Base-by-base conservation (phyloP, 2,113 vertebrate genomes). In the Cardinalis cardinalis region DNA sequence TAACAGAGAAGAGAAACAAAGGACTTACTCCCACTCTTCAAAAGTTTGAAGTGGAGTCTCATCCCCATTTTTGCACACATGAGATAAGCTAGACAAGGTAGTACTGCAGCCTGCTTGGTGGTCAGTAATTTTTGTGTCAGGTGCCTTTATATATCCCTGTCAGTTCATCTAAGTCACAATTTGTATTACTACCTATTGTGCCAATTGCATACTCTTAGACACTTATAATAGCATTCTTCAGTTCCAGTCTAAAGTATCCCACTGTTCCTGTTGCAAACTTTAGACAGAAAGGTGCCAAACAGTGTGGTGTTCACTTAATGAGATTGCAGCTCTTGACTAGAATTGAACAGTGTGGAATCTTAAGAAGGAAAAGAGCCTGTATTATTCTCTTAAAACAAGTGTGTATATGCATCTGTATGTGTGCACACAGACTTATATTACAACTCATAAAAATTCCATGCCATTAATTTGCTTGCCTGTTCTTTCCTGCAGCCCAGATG, bases 401-500 rank as follows among this genome's bases (percentile, higher is more conserved):
- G 19, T 85, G 23, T 64, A 8, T 56, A 26, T 79, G 60, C 17
- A 18, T 84, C 61, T 72, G 9, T 73, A 36, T 68, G 48, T 52
- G 29, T 49, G 70, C 52, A 81, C 40, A 53, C 32, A 60, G 53
- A 51, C 36, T 74, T 74, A 34, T 3, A 72, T 66, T 92, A 7
- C 56, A 75, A 34, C 36, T 91, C 21, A 3, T 69, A 32, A 29
- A 76, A 55, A 93, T 80, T 92, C 70, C 43, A 29, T 34, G 79
- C 25, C 83, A n/a, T 90, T 97, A 96, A 97, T 91, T 64, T 94
- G 32, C 79, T 94, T 97, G 32, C 83, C 72, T 97, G 65, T 94
- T 92, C 92, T 96, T 93, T 76, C 96, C 95, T 96, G 83, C 97
- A 99, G 99, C 98, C 99, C 99, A 93, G 99, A 99, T 97, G 99